Conservation (phyloP, 2,888 invertebrate species). For the Xanthorhoe designata region DNA sequence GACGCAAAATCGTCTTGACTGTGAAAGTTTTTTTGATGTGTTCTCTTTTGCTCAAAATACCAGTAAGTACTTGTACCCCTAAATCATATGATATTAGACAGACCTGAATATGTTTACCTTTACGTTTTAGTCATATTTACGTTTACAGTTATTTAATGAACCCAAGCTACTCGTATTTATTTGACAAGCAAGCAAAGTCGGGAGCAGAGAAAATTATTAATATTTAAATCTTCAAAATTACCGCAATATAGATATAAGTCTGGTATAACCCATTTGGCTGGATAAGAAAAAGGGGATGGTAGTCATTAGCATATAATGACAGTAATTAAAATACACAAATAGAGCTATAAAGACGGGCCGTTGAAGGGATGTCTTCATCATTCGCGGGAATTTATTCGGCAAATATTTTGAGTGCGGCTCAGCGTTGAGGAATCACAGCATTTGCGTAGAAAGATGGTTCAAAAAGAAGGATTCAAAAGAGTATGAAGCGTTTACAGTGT, state of each 20-base stretch:
- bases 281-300: slow-evolving; percentile 86
- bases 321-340: slow-evolving; percentile 91
- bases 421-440: slow-evolving; percentile 15
- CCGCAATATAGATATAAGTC: slow-evolving; percentile 80
- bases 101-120: too few species aligned
- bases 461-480: too few species aligned
- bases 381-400: slow-evolving; percentile 82
- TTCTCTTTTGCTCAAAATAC: too few species aligned
- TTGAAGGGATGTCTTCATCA: slow-evolving; percentile 85
- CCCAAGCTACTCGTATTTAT: not conserved
- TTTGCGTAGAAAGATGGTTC: slow-evolving; percentile 50
- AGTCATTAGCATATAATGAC: slow-evolving; percentile 88
- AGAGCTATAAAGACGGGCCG: slow-evolving; percentile 87
- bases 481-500: too few species aligned
- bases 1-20: too few species aligned
- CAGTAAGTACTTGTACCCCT: too few species aligned
- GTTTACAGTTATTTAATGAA: too few species aligned
- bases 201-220: slow-evolving; percentile 58
- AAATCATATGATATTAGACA: too few species aligned
- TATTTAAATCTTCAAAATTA: slow-evolving; percentile 82
- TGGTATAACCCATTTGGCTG: slow-evolving; percentile 83
- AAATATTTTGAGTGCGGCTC: slow-evolving; percentile 82
- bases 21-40: too few species aligned
- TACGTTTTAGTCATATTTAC: too few species aligned
- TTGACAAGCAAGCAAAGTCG: slow-evolving; percentile 46